Evolutionary conservation across 2,888 invertebrate species (phyloP).

Genomic region (Chloroclystis v-ata): DNA sequence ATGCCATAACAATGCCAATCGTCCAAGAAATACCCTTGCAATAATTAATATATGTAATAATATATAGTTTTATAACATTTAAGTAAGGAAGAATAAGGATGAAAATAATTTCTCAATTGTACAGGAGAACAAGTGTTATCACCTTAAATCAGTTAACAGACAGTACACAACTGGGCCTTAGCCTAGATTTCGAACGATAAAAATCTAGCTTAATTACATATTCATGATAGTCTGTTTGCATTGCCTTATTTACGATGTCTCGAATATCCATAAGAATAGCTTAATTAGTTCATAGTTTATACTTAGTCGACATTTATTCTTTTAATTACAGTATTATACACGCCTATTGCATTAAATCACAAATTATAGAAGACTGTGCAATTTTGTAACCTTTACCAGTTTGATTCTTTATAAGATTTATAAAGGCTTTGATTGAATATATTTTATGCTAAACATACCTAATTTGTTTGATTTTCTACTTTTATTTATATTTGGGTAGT

Average conservation of each 20-base stretch:
- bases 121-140: slow-evolving; percentile 4
- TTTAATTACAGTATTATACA: slow-evolving; percentile 17
- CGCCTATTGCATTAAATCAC: slow-evolving; percentile 11
- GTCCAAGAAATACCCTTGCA: neutral
- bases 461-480: neutral
- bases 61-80: neutral
- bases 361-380: slow-evolving; percentile 15
- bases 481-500: too few species aligned
- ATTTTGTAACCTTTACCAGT: slow-evolving; percentile 14
- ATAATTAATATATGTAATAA: too few species aligned
- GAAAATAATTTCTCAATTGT: too few species aligned
- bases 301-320: slow-evolving; percentile 6
- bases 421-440: slow-evolving; percentile 15
- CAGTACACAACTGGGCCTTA: slow-evolving; percentile 5
- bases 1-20: slow-evolving; percentile 15
- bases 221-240: slow-evolving; percentile 7
- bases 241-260: slow-evolving; percentile 13
- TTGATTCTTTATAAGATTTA: slow-evolving; percentile 11
- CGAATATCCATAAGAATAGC: slow-evolving; percentile 10
- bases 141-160: neutral
- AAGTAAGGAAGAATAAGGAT: too few species aligned
- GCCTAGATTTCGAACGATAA: slow-evolving; percentile 17
- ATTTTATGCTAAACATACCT: slow-evolving; percentile 5
- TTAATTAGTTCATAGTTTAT: slow-evolving; percentile 14
- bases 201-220: slow-evolving; percentile 15